phyloP scores from a whole-genome alignment of 2,797 vertebrate genomes.

The Malurus splendens region DNA sequence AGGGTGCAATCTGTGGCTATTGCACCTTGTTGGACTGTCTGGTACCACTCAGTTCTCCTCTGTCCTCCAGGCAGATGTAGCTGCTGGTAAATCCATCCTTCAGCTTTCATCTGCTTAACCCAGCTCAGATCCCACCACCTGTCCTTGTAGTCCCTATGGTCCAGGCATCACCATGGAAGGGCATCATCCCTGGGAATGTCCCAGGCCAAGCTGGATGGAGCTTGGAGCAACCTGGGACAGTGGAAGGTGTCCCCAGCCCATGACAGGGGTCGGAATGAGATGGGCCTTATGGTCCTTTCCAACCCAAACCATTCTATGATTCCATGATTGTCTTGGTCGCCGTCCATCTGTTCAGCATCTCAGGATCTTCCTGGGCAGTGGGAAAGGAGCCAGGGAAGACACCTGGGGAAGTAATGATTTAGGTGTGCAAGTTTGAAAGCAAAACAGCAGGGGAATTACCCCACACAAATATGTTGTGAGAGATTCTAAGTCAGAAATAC shows the following conservation, averaged over 20 bases:
- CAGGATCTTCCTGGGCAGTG: neutral
- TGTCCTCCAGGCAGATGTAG: neutral
- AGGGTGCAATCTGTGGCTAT: neutral
- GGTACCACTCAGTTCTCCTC: neutral
- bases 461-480: no score
- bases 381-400: neutral
- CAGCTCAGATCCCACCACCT: neutral
- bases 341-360: neutral
- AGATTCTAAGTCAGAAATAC: no score
- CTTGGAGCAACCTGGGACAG: neutral
- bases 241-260: neutral
- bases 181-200: neutral
- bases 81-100: neutral
- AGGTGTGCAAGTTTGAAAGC: no score
- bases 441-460: no score
- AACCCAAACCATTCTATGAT: neutral
- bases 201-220: accelerated
- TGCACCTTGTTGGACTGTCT: neutral
- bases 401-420: no score
- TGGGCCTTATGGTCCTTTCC: neutral
- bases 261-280: neutral
- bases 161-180: neutral
- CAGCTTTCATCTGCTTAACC: neutral
- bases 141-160: no score
- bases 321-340: neutral